phyloP scores from a whole-genome alignment of 2,113 vertebrate genomes.

The Emberiza fucata region DNA sequence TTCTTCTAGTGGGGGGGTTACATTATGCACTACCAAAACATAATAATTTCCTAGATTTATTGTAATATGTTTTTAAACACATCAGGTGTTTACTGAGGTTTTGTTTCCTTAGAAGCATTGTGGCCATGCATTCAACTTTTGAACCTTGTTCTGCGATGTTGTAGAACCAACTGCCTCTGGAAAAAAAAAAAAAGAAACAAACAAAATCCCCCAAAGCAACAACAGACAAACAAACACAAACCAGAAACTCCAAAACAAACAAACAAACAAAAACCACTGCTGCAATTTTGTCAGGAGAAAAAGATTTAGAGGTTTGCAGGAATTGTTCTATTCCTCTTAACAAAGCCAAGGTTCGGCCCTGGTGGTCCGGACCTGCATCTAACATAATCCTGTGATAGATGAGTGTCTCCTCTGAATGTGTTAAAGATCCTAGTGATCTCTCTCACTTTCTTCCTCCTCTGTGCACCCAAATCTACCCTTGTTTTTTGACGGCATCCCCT shows the following conservation, averaged over 20 bases:
- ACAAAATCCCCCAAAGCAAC: neutral
- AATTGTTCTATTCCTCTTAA: neutral
- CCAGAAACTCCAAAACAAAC: neutral
- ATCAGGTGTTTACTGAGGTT: neutral
- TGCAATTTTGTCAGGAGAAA: neutral
- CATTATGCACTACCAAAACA: neutral
- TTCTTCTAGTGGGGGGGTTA: neutral
- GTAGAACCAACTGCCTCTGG: neutral
- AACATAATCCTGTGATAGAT: accelerated
- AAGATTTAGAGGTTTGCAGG: neutral
- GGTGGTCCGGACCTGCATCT: neutral
- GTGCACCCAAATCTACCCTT: neutral
- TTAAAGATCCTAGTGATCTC: neutral
- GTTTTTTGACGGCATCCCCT: neutral
- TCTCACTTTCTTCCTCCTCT: neutral
- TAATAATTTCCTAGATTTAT: neutral
- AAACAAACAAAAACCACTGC: neutral
- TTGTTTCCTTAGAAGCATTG: neutral
- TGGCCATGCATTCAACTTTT: neutral
- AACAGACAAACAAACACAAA: neutral
- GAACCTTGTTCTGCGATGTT: neutral
- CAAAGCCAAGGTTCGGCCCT: neutral
- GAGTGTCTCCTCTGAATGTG: neutral
- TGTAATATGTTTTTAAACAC: neutral
- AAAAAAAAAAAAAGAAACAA: neutral